Evolutionary conservation across 2,888 invertebrate species (phyloP).

Genomic region (Drosophila putrida): DNA sequence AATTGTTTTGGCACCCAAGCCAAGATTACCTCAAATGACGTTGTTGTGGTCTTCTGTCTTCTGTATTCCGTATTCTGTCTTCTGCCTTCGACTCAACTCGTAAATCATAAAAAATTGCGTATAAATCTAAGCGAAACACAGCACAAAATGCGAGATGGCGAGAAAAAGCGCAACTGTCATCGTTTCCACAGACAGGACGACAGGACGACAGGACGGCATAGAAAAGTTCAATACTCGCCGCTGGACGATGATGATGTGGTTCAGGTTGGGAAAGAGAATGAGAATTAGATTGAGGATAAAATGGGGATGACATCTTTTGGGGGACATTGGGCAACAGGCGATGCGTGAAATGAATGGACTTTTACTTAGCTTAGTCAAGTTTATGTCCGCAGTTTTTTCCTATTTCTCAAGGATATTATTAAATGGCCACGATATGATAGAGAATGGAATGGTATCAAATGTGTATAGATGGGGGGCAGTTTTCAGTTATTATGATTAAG

Average conservation of each 20-base stretch:
- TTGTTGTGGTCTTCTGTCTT: conserved; percentile 19
- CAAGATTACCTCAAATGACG: conserved; percentile 53
- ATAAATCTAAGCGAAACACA: conserved; percentile 56
- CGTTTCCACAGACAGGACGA: conserved; percentile 46
- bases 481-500: neutral
- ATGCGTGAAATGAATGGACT: conserved; percentile 71
- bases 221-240: conserved; percentile 44
- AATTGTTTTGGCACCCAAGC: conserved; percentile 65
- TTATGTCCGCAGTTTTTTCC: conserved; percentile 29
- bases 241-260: conserved; percentile 30
- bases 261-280: conserved; percentile 11
- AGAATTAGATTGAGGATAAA: conserved; percentile 1
- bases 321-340: conserved; percentile 49
- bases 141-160: conserved; percentile 20
- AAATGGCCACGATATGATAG: too few relatives aligned
- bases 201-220: conserved; percentile 27
- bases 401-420: conserved; percentile 11
- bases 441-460: conserved; percentile 1
- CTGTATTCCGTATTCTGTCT: too few relatives aligned
- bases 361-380: conserved; percentile 48
- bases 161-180: conserved; percentile 74
- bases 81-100: conserved; percentile 32
- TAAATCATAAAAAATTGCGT: conserved; percentile 70
- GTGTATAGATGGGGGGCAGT: conserved; percentile 2
- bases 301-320: conserved; percentile 39